phyloP scores from a whole-genome alignment of 2,113 vertebrate species.

The Brachirus orientalis region DNA sequence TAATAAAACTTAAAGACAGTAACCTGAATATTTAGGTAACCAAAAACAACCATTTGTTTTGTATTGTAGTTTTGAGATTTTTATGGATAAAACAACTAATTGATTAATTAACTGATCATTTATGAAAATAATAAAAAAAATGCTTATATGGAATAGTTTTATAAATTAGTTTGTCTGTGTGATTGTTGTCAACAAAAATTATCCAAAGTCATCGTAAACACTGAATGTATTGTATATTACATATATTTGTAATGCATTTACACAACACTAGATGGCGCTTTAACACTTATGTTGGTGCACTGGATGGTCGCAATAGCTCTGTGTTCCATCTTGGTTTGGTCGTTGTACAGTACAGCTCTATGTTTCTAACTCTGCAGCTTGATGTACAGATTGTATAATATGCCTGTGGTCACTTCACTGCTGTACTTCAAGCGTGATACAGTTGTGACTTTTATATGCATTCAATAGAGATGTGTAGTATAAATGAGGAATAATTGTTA shows the following conservation, averaged over 20 bases:
- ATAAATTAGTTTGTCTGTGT: too few relatives aligned
- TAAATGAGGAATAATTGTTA: not conserved
- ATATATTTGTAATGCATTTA: slow-evolving; percentile 31
- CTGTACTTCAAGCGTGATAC: too few relatives aligned
- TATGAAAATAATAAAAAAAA: too few relatives aligned
- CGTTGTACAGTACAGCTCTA: not conserved
- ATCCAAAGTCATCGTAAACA: not conserved
- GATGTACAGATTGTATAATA: not conserved
- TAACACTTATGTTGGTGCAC: slow-evolving; percentile 27
- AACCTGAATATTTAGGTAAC: too few relatives aligned
- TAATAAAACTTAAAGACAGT: too few relatives aligned
- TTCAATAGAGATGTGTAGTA: not conserved
- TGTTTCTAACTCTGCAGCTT: not conserved
- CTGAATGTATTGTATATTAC: not conserved
- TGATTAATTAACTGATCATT: too few relatives aligned
- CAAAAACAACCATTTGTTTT: too few relatives aligned
- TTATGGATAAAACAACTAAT: too few relatives aligned
- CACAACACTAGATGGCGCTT: slow-evolving; percentile 63
- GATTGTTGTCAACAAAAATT: too few relatives aligned
- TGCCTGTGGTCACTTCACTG: not conserved
- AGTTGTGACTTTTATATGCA: too few relatives aligned
- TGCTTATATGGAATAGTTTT: not conserved
- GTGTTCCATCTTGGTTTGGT: not conserved
- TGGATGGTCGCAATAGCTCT: not conserved
- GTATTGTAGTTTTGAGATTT: too few relatives aligned